These are phyloP conservation scores for Mus spicilegus DNA, from an alignment of 2,113 vertebrate genomes.

Conservation along the genomic window DNA sequence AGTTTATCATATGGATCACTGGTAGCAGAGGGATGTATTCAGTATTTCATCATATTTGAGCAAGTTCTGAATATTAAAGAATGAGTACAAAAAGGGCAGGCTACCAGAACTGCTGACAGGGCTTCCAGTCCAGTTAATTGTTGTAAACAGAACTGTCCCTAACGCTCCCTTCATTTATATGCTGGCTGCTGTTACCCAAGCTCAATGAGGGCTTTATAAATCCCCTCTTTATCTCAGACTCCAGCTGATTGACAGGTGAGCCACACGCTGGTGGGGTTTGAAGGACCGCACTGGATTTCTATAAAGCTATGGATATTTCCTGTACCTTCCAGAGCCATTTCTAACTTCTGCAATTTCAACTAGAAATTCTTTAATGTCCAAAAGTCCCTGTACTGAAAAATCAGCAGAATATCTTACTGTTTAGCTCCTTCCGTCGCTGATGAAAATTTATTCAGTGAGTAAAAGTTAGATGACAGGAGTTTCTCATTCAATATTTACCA, in stretches of 20 bases:
- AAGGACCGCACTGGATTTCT: conserved; percentile 44
- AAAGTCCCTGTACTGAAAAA: conserved; percentile 47
- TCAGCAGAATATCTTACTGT: conserved; percentile 18
- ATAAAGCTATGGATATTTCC: conserved; percentile 49
- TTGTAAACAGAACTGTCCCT: conserved; percentile 61
- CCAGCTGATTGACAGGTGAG: conserved; percentile 55
- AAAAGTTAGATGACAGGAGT: neutral
- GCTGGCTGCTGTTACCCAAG: conserved; percentile 28
- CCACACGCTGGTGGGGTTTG: conserved; percentile 18
- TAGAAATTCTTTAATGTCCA: conserved; percentile 24
- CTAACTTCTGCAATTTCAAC: conserved; percentile 68
- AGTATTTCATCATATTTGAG: conserved; percentile 52
- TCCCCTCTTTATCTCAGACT: conserved; percentile 62
- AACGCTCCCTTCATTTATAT: conserved; percentile 50
- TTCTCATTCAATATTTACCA: conserved; percentile 20
- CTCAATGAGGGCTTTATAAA: conserved; percentile 61
- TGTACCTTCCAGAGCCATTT: conserved; percentile 20
- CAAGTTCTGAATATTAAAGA: conserved; percentile 65
- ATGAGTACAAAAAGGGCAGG: neutral
- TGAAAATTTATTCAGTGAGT: conserved; percentile 48
- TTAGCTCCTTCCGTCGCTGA: neutral
- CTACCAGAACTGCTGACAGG: conserved; percentile 41
- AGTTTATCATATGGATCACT: conserved; percentile 45
- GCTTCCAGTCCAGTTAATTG: conserved; percentile 51
- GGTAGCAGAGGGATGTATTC: conserved; percentile 18